These are phyloP conservation scores for Trinorchestia longiramus DNA, from an alignment of 1,140 invertebrate species.

Conservation along the genomic window DNA sequence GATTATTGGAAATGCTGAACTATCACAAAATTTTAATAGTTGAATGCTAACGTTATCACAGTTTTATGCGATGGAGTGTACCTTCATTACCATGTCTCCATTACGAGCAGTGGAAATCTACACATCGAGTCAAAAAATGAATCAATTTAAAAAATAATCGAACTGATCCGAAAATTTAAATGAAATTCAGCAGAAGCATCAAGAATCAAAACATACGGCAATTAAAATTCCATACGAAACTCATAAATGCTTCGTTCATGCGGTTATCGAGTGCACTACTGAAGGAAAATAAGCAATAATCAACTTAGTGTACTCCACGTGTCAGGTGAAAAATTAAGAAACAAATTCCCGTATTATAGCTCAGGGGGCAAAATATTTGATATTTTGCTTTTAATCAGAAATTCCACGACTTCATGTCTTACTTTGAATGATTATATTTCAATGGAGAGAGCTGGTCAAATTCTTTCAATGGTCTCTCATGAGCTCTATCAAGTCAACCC, in stretches of 20 bases:
- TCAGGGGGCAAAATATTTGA: neutral
- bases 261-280: conserved; percentile 33
- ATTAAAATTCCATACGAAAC: conserved; percentile 7
- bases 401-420: neutral
- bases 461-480: neutral
- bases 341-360: neutral
- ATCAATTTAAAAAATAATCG: neutral
- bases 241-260: conserved; percentile 1
- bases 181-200: neutral
- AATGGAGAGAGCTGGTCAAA: neutral
- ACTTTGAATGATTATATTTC: neutral
- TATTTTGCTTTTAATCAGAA: neutral
- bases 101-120: neutral
- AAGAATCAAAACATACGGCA: conserved; percentile 15
- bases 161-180: conserved; percentile 31
- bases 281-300: conserved; percentile 17
- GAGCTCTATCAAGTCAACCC: neutral
- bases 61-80: conserved; percentile 12
- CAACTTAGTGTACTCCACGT: neutral
- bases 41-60: conserved; percentile 40
- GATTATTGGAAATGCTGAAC: conserved; percentile 22
- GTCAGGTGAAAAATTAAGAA: neutral
- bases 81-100: conserved; percentile 29
- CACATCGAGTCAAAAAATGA: neutral
- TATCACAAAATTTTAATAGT: conserved; percentile 19